Conservation (phyloP, 2,888 invertebrate species). For the Hydriomena furcata region DNA sequence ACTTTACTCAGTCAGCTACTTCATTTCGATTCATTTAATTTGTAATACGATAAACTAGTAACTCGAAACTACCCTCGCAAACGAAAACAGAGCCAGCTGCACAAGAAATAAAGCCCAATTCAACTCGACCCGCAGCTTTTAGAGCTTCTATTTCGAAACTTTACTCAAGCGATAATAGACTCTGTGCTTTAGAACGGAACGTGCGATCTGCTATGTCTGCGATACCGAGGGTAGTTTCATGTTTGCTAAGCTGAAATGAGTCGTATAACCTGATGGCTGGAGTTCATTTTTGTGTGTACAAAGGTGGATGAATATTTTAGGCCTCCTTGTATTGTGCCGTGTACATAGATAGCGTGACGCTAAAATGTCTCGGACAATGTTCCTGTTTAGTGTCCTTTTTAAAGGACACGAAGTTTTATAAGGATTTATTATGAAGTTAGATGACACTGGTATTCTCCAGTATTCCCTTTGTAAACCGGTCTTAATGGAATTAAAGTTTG, state of each 20-base stretch:
- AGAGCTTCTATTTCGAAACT: not conserved
- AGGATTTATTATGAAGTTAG: slow-evolving; percentile 1
- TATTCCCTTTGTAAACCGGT: too few species aligned
- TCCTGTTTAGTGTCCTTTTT: slow-evolving; percentile 14
- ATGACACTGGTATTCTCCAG: not conserved
- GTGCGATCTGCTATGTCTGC: slow-evolving; percentile 3
- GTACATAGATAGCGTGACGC: slow-evolving; percentile 11
- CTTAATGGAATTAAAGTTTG: too few species aligned
- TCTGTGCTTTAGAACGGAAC: not conserved
- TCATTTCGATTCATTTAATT: slow-evolving; percentile 49
- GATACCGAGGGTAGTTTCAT: slow-evolving; percentile 12
- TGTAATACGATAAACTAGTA: slow-evolving; percentile 35
- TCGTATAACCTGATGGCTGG: not conserved
- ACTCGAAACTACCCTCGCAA: slow-evolving; percentile 13
- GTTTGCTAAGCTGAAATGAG: not conserved
- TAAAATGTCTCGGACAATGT: slow-evolving; percentile 3
- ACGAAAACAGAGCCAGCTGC: slow-evolving; percentile 4
- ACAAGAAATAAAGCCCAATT: slow-evolving; percentile 15
- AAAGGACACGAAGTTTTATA: slow-evolving; percentile 2
- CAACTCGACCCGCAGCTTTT: slow-evolving; percentile 1
- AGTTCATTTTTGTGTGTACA: slow-evolving; percentile 16
- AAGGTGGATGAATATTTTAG: slow-evolving; percentile 27
- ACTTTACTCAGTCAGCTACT: slow-evolving; percentile 23
- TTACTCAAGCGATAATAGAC: not conserved
- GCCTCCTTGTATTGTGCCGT: slow-evolving; percentile 5